These are phyloP conservation scores for Hirtodrosophila alboralis DNA, from an alignment of 2,888 invertebrate species.

Conservation along the genomic window DNA sequence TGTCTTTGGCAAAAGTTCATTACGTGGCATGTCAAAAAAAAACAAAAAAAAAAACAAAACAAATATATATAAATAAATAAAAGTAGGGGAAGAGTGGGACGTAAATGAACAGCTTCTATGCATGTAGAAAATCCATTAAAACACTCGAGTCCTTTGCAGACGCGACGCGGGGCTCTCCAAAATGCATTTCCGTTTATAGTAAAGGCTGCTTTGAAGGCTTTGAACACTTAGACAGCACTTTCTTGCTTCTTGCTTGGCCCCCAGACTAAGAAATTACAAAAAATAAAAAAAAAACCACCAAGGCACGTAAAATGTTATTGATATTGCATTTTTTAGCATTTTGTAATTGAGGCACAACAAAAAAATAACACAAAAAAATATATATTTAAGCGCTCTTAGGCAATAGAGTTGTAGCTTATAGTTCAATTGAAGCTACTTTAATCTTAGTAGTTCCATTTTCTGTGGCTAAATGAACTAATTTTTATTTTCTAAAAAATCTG, in stretches of 20 bases:
- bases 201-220: conserved; percentile 67
- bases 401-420: too few species aligned
- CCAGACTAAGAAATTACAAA: conserved; percentile 2
- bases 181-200: conserved; percentile 80
- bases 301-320: conserved; percentile 78
- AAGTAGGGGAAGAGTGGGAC: conserved; percentile 4
- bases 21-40: conserved; percentile 17
- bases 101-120: conserved; percentile 52
- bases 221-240: conserved; percentile 72
- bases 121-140: conserved; percentile 76
- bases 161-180: conserved; percentile 66
- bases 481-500: too few species aligned
- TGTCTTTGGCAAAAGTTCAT: conserved; percentile 56
- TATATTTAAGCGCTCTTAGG: too few species aligned
- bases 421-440: too few species aligned
- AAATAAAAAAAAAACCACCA: too few species aligned
- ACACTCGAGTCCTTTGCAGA: conserved; percentile 69
- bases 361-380: conserved; percentile 10
- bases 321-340: conserved; percentile 79
- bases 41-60: neutral
- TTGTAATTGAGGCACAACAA: conserved; percentile 67
- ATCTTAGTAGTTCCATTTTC: too few species aligned
- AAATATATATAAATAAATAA: too few species aligned
- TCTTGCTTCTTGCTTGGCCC: conserved; percentile 8
- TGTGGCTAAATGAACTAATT: too few species aligned